These are phyloP conservation scores for Carollia perspicillata DNA, from an alignment of 2,113 vertebrate genomes.

Conservation along the genomic window DNA sequence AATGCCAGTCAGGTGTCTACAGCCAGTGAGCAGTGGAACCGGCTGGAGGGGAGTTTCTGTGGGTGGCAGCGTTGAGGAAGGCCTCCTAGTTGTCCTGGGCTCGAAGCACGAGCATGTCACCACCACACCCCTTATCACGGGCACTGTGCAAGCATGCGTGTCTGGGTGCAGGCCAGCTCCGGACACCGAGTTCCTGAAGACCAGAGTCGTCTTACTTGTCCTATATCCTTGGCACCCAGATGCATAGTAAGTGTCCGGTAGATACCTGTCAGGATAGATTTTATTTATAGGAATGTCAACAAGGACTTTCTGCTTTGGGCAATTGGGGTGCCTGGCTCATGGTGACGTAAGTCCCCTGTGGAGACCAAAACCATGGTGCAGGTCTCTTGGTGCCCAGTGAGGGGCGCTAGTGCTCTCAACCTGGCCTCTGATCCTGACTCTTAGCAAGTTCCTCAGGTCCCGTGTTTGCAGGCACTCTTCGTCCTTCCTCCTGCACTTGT, in stretches of 20 bases:
- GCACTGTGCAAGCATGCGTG: fast-evolving
- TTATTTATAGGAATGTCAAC: background rate
- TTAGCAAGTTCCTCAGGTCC: background rate
- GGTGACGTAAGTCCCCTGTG: background rate
- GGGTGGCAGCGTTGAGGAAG: background rate
- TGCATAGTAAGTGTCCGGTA: background rate
- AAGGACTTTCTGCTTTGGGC: background rate
- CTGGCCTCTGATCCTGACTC: background rate
- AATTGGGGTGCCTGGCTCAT: background rate
- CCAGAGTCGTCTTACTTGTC: background rate
- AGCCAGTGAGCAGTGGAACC: background rate
- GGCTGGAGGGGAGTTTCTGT: background rate
- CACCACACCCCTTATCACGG: background rate
- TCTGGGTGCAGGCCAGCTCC: background rate
- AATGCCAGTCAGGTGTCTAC: background rate
- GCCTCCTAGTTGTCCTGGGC: background rate
- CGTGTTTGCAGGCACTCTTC: background rate
- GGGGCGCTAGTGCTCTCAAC: background rate
- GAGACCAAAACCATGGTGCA: background rate
- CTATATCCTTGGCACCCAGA: background rate
- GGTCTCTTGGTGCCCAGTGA: background rate
- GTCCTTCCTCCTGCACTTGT: background rate
- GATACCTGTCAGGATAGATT: background rate
- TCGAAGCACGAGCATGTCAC: background rate
- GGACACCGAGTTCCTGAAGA: background rate